Conservation (phyloP, 1,140 invertebrate genomes). For the Penaeus vannamei region DNA sequence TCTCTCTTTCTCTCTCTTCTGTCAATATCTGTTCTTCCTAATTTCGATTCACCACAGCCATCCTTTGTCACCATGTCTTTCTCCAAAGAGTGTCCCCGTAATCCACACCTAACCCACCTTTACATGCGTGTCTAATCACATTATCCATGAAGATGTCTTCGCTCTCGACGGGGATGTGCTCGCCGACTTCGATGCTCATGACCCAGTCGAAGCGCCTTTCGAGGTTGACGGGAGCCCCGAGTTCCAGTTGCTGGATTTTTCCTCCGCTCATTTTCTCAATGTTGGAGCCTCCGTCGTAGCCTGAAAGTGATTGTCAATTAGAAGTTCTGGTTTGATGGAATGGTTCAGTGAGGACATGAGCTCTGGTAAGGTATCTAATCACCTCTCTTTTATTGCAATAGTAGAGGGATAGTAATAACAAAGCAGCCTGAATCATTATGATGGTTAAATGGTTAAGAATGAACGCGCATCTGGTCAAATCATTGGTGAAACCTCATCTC, state of each 20-base stretch:
- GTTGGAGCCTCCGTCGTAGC: slow-evolving; percentile 55
- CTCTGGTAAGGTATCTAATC: no score
- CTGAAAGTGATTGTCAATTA: background rate
- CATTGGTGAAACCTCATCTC: no score
- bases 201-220: slow-evolving; percentile 53
- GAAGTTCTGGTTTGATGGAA: no score
- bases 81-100: background rate
- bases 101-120: slow-evolving; percentile 12
- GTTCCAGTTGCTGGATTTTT: slow-evolving; percentile 43
- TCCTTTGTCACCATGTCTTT: background rate
- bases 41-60: no score
- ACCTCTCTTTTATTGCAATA: no score
- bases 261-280: slow-evolving; percentile 45
- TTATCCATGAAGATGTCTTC: slow-evolving; percentile 47
- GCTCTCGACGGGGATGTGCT: slow-evolving; percentile 50
- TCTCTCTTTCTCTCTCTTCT: no score
- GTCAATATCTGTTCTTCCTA: no score
- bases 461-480: no score
- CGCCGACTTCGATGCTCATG: slow-evolving; percentile 59
- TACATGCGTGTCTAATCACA: slow-evolving; percentile 29
- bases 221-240: slow-evolving; percentile 39
- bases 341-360: no score
- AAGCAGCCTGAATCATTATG: no score
- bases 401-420: no score
- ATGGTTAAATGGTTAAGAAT: no score